These are phyloP conservation scores for Agrochola circellaris DNA, from an alignment of 2,888 invertebrate genomes.

Conservation along the genomic window DNA sequence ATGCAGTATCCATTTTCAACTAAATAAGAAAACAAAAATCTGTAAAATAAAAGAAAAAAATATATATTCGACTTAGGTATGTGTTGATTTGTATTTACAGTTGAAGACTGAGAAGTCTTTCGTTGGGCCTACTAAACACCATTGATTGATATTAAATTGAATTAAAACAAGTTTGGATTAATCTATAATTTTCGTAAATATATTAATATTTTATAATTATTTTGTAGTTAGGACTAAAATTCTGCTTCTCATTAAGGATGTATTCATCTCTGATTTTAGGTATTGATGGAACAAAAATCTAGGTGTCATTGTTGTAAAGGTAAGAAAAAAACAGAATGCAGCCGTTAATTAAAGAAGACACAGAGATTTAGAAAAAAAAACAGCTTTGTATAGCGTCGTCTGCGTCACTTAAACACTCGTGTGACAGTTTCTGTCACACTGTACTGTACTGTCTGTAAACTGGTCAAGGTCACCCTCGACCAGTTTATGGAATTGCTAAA, in stretches of 20 bases:
- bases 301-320: too few relatives aligned
- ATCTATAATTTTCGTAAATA: not conserved
- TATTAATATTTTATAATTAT: not conserved
- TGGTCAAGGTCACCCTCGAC: too few relatives aligned
- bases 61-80: constrained; percentile 10
- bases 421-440: too few relatives aligned
- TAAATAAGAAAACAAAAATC: constrained; percentile 44
- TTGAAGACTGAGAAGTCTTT: not conserved
- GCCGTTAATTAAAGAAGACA: too few relatives aligned
- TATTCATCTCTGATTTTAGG: too few relatives aligned
- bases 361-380: too few relatives aligned
- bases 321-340: too few relatives aligned
- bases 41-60: constrained; percentile 47
- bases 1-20: constrained; percentile 77
- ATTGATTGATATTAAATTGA: not conserved
- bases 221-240: not conserved
- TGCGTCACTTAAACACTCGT: too few relatives aligned
- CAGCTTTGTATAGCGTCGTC: too few relatives aligned
- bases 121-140: not conserved
- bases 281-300: too few relatives aligned
- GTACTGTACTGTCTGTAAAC: too few relatives aligned
- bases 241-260: not conserved
- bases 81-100: not conserved
- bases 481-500: too few relatives aligned
- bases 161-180: not conserved